phyloP scores from a whole-genome alignment of 2,113 vertebrate genomes.

The Athene cunicularia region DNA sequence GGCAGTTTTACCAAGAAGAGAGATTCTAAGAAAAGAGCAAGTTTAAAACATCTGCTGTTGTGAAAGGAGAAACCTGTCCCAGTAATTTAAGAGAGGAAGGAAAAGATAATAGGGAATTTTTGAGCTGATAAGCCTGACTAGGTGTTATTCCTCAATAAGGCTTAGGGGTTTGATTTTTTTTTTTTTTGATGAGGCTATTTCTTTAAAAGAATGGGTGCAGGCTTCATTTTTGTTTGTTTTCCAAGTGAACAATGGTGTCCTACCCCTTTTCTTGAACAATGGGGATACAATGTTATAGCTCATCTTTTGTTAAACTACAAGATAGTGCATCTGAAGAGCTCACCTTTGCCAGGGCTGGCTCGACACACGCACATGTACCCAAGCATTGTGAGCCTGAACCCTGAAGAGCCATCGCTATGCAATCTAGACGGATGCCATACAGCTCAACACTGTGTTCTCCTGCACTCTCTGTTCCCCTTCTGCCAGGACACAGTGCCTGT shows the following conservation, averaged over 20 bases:
- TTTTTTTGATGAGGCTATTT: neutral
- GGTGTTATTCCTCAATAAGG: neutral
- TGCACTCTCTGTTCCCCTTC: neutral
- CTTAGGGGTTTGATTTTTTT: neutral
- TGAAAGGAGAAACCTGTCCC: neutral
- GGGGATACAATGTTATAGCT: neutral
- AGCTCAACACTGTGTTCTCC: neutral
- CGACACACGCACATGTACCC: neutral
- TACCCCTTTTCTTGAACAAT: neutral
- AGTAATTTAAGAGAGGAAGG: constrained; percentile 32
- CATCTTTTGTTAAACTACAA: neutral
- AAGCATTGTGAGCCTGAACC: neutral
- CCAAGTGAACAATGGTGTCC: neutral
- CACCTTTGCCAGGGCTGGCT: neutral
- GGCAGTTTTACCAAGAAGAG: neutral
- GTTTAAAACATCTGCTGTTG: neutral
- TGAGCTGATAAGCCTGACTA: neutral
- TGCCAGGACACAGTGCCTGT: neutral
- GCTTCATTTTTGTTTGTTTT: neutral
- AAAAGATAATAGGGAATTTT: constrained; percentile 11
- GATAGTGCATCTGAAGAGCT: neutral
- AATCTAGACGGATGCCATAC: neutral
- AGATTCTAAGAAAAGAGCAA: neutral
- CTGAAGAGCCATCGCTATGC: fast-evolving
- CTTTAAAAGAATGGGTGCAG: neutral